A percentile compares a stretch with the other conserved stretches of the same genome.
Conservation (phyloP, 2,113 vertebrate species). For the Microcebus lehilahytsara region DNA sequence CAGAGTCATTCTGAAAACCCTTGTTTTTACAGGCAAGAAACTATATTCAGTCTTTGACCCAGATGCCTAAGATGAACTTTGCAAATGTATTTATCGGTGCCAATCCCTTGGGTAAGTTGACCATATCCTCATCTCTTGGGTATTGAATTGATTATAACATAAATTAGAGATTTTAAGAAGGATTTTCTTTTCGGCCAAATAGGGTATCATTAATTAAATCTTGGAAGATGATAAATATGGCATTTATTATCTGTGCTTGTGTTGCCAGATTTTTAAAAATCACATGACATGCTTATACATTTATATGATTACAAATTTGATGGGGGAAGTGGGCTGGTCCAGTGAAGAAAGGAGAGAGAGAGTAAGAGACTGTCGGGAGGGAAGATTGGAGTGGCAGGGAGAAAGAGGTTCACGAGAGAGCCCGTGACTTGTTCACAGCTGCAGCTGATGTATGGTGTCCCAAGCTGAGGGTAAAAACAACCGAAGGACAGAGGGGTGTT, state of each 20-base stretch:
- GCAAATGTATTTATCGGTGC: slow-evolving; percentile 98
- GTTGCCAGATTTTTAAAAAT: neutral
- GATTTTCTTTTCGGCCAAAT: neutral
- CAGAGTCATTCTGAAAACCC: slow-evolving; percentile 57
- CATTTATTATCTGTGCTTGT: neutral
- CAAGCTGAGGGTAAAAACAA: neutral
- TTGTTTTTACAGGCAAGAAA: slow-evolving; percentile 93
- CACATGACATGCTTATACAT: neutral
- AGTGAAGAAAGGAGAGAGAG: neutral
- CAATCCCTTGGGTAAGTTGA: slow-evolving; percentile 93
- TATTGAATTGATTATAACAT: neutral
- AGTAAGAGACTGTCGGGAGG: neutral
- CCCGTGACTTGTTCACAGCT: neutral
- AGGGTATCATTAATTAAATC: neutral
- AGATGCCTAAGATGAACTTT: slow-evolving; percentile 99
- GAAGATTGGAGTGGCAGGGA: neutral
- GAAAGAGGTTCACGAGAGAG: neutral
- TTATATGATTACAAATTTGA: neutral
- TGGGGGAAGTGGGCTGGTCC: too few relatives aligned
- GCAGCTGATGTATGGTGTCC: neutral
- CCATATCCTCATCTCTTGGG: neutral
- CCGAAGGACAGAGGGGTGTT: neutral
- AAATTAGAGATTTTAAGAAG: neutral
- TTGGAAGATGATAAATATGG: neutral
- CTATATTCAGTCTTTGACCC: slow-evolving; percentile 96